Conservation (phyloP, 2,797 vertebrate genomes). For the Poecilia gillii region DNA sequence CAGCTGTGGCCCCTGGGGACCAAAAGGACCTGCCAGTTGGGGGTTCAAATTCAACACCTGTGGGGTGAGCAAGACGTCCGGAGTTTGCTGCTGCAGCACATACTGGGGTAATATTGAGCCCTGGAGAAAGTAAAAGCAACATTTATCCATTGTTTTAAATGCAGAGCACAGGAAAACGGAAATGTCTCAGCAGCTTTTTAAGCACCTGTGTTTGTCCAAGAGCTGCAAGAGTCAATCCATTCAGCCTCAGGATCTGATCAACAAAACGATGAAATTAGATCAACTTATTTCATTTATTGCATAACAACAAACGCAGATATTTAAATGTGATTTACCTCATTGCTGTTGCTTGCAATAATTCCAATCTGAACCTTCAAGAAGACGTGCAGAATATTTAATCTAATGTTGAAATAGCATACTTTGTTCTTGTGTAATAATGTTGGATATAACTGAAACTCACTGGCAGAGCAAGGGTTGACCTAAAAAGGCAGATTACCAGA, state of each 20-base stretch:
- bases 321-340: conserved; percentile 68
- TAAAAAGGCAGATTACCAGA: conserved; percentile 65
- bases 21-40: conserved; percentile 64
- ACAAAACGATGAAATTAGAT: not conserved
- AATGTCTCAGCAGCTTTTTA: not conserved
- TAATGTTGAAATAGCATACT: not conserved
- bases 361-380: conserved; percentile 74
- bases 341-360: conserved; percentile 80
- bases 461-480: conserved; percentile 67
- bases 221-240: conserved; percentile 71
- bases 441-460: conserved; percentile 55
- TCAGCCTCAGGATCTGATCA: conserved; percentile 72
- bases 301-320: not conserved
- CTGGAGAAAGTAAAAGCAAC: conserved; percentile 29
- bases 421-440: not conserved
- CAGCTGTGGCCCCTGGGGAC: conserved; percentile 70
- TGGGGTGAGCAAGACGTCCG: conserved; percentile 70
- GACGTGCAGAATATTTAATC: not conserved
- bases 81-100: conserved; percentile 75
- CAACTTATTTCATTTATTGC: not conserved
- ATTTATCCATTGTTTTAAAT: not conserved
- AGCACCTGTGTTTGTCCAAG: conserved; percentile 73
- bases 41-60: conserved; percentile 77
- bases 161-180: not conserved
- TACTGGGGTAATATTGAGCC: conserved; percentile 65